Evolutionary conservation across 2,888 invertebrate genomes (phyloP).

Genomic region (Seira musarum): DNA sequence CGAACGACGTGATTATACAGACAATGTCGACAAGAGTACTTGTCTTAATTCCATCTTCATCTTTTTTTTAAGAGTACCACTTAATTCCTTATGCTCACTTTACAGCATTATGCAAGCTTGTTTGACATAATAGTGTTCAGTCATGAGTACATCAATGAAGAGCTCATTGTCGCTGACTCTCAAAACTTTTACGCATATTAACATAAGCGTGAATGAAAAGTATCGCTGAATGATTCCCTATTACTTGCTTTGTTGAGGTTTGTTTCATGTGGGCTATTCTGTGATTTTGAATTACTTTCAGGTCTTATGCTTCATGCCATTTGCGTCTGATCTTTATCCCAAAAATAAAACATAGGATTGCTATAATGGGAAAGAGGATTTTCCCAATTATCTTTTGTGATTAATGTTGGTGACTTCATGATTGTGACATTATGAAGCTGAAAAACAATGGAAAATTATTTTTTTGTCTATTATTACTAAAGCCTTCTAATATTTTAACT

Average conservation of each 20-base stretch:
- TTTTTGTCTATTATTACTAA: too few species aligned
- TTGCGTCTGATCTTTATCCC: background rate
- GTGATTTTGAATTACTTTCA: too few species aligned
- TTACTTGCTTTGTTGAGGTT: too few species aligned
- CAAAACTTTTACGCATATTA: background rate
- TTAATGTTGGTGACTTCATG: background rate
- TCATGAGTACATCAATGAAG: background rate
- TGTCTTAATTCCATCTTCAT: constrained; percentile 1
- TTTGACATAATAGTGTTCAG: background rate
- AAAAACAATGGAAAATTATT: too few species aligned
- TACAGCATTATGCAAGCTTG: background rate
- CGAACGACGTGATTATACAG: background rate
- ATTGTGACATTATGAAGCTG: too few species aligned
- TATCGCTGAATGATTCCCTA: too few species aligned
- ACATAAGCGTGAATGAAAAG: too few species aligned
- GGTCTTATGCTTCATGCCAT: background rate
- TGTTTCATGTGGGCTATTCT: too few species aligned
- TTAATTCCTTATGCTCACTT: constrained; percentile 7
- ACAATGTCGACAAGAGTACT: background rate
- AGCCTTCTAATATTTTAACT: too few species aligned
- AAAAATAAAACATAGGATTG: background rate
- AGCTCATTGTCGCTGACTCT: background rate
- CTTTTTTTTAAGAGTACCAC: constrained; percentile 1
- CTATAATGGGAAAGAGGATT: background rate
- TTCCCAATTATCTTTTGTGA: background rate